Base-by-base conservation (phyloP, 2,113 vertebrate species). In the Larimichthys crocea region DNA sequence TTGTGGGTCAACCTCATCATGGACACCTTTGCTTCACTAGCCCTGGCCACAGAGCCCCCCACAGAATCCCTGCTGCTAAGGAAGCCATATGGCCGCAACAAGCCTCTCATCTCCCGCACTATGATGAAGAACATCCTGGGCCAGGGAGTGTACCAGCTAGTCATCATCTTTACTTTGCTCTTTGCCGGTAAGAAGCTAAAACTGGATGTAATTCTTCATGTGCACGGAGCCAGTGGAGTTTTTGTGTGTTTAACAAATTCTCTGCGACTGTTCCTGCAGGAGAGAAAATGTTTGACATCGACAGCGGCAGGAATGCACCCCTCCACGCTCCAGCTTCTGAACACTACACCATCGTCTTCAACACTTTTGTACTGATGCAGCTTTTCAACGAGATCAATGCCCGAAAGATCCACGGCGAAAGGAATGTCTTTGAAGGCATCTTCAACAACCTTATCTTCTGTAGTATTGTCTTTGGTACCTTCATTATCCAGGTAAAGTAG, bases 71-170 rank as follows among this genome's bases (percentile, higher is more conserved):
- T 99, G 82, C 94, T 99, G 88, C 94, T 99, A 64, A 93, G 98
- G 86, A 98, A 97, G 92, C 98, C 98, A 56, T 99, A 99, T 31
- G 98, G 98, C 79, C 97, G 98, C 92, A 99, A 99, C 93, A 99
- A 99, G 94, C 98, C 98, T 78, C 95, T 99, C 88, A 98, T 99
- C 91, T 99, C 98, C 60, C 97, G 97, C 86, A 99, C 98, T 3
- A 99, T 99, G 98, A 99, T 99, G 98, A 99, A 99, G 94, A 99
- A 99, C 89, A 99, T 99, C 82, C 93, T 99, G 89, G 98, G 98
- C 57, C 98, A 99, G 71, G 98, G 95, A 0, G 97, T 99, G 84
- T 99, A 97, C 93, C 98, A 99, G 82, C 97, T 99, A 1, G 89
- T 96, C 19, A 96, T 97, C 84, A 97, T 99, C 89, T 99, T 99